These are phyloP conservation scores for Spea hammondii DNA, from an alignment of 2,797 vertebrate genomes.

Conservation along the genomic window DNA sequence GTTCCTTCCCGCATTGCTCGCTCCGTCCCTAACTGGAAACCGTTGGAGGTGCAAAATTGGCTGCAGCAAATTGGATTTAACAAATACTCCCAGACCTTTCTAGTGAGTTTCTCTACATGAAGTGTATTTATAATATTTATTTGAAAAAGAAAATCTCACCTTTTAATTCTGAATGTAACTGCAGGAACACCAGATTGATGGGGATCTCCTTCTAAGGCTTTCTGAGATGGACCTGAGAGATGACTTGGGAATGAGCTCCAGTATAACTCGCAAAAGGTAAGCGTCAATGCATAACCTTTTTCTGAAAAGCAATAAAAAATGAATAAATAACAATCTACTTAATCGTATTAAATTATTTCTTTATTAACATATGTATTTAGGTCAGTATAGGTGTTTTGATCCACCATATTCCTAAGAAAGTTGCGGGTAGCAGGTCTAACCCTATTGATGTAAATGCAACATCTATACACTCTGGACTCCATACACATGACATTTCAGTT, in stretches of 20 bases:
- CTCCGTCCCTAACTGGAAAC: conserved; percentile 92
- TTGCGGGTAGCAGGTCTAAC: too few relatives aligned
- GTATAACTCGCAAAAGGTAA: conserved; percentile 86
- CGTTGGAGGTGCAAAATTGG: conserved; percentile 89
- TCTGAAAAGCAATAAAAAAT: too few relatives aligned
- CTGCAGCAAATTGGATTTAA: conserved; percentile 92
- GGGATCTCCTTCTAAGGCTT: conserved; percentile 88
- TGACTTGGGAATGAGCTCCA: conserved; percentile 83
- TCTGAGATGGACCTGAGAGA: conserved; percentile 80
- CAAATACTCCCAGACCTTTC: conserved; percentile 79
- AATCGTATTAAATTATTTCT: too few relatives aligned
- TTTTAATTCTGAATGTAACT: conserved; percentile 4
- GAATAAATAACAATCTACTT: too few relatives aligned
- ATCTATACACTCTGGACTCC: too few relatives aligned
- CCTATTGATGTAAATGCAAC: too few relatives aligned
- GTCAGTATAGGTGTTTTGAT: too few relatives aligned
- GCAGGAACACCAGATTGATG: conserved; percentile 92
- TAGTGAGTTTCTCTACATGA: conserved; percentile 67
- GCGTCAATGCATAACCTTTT: conserved; percentile 7
- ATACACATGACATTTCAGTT: too few relatives aligned
- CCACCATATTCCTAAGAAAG: too few relatives aligned
- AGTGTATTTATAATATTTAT: background rate
- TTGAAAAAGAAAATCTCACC: background rate
- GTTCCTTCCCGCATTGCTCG: conserved; percentile 85
- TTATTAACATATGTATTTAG: too few relatives aligned